Evolutionary conservation across 2,888 invertebrate genomes (phyloP).

Genomic region (Ectemnius lituratus): DNA sequence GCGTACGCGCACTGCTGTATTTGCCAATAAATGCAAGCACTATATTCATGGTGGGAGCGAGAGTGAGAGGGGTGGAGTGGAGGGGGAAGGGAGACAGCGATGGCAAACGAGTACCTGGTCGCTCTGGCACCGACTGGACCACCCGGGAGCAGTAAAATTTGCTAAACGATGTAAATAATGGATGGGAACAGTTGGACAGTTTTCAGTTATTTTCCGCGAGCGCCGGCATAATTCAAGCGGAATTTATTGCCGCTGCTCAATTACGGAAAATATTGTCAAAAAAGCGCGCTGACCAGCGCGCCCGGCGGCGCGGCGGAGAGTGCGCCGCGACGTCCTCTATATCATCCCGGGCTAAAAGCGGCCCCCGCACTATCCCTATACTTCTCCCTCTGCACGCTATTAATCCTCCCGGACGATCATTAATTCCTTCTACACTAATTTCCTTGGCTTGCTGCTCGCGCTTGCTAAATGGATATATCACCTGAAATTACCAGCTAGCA

Average conservation of each 20-base stretch:
- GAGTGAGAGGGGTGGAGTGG: not conserved
- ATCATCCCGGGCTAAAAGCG: constrained; percentile 35
- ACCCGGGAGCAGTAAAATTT: constrained; percentile 71
- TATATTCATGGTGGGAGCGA: constrained; percentile 40
- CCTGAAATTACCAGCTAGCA: no score
- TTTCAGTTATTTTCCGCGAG: constrained; percentile 73
- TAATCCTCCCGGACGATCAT: constrained; percentile 5
- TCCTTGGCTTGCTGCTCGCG: constrained; percentile 5
- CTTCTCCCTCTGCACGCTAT: not conserved
- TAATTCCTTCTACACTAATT: constrained; percentile 14
- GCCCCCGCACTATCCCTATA: constrained; percentile 5
- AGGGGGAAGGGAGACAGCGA: not conserved
- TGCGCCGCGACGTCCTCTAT: constrained; percentile 16
- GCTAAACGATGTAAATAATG: constrained; percentile 76
- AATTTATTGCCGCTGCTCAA: constrained; percentile 74
- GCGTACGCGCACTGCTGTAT: constrained; percentile 35
- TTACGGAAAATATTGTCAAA: constrained; percentile 74
- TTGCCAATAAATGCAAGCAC: constrained; percentile 55
- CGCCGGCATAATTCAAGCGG: constrained; percentile 69
- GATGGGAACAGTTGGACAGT: constrained; percentile 72
- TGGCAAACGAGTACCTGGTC: constrained; percentile 1
- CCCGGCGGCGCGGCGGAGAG: constrained; percentile 9
- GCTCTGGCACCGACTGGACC: constrained; percentile 28
- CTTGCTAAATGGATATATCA: no score
- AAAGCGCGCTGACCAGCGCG: constrained; percentile 36